Conservation (phyloP, 2,888 invertebrate genomes). For the Epinotia brunnichana region DNA sequence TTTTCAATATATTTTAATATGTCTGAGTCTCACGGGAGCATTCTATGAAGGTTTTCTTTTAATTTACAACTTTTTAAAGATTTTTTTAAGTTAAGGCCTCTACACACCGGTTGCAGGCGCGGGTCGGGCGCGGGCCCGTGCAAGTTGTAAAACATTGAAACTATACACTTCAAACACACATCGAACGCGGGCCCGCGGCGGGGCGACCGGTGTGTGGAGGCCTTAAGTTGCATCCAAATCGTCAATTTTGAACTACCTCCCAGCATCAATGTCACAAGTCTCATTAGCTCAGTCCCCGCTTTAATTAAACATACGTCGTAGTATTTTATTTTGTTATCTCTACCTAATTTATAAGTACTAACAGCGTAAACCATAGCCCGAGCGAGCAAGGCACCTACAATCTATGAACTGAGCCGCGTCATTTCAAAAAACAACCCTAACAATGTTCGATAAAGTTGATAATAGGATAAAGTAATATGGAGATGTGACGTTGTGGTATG, state of each 20-base stretch:
- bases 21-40: no score
- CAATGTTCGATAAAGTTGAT: not conserved
- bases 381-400: not conserved
- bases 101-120: no score
- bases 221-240: not conserved
- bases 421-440: conserved; percentile 5
- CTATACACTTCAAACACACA: no score
- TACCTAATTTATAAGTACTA: conserved; percentile 27
- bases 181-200: no score
- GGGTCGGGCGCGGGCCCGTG: no score
- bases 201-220: no score
- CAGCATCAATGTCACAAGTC: conserved; percentile 9
- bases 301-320: conserved; percentile 23
- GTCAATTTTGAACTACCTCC: not conserved
- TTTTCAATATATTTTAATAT: no score
- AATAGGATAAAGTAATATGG: not conserved
- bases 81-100: no score
- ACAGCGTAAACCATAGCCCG: conserved; percentile 22
- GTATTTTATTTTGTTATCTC: conserved; percentile 29
- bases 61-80: no score
- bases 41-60: no score
- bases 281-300: conserved; percentile 11
- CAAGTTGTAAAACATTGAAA: no score
- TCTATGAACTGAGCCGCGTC: not conserved
- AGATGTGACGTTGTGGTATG: conserved; percentile 20